These are phyloP conservation scores for Margaritifera margaritifera DNA, from an alignment of 2,888 invertebrate genomes.

Conservation along the genomic window DNA sequence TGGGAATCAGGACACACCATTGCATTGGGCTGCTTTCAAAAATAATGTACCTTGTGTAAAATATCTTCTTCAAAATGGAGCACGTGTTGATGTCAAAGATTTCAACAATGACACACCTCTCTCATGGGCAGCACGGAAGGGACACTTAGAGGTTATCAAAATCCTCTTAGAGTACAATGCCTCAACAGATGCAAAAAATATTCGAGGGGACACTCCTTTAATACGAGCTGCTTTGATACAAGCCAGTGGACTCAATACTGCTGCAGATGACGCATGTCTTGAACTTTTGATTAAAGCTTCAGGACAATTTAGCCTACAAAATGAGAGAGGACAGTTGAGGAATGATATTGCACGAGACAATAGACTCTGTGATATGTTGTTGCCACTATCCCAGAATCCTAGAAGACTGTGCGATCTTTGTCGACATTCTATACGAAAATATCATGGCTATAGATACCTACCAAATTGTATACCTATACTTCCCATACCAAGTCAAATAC, in stretches of 20 bases:
- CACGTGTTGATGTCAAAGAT: constrained; percentile 64
- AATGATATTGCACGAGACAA: constrained; percentile 56
- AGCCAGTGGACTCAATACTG: constrained; percentile 63
- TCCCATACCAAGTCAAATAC: constrained; percentile 51
- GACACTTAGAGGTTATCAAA: constrained; percentile 62
- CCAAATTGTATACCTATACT: constrained; percentile 63
- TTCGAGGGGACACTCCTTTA: constrained; percentile 60
- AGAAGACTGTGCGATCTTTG: constrained; percentile 60
- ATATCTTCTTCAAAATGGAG: constrained; percentile 62
- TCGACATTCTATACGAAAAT: constrained; percentile 54
- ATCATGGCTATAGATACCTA: constrained; percentile 59
- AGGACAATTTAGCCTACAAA: constrained; percentile 61
- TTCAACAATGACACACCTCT: constrained; percentile 68
- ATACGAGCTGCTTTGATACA: constrained; percentile 58
- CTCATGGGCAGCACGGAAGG: constrained; percentile 69
- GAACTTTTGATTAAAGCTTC: constrained; percentile 64
- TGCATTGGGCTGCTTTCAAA: constrained; percentile 72
- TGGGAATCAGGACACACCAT: constrained; percentile 66
- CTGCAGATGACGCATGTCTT: constrained; percentile 63
- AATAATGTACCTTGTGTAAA: constrained; percentile 63
- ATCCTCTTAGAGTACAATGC: constrained; percentile 70
- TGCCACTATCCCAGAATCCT: constrained; percentile 50
- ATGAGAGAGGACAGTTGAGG: constrained; percentile 48
- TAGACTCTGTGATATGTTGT: constrained; percentile 55
- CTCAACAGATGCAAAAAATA: constrained; percentile 55